phyloP scores from a whole-genome alignment of 2,888 invertebrate species.

The Tenthredo notha region DNA sequence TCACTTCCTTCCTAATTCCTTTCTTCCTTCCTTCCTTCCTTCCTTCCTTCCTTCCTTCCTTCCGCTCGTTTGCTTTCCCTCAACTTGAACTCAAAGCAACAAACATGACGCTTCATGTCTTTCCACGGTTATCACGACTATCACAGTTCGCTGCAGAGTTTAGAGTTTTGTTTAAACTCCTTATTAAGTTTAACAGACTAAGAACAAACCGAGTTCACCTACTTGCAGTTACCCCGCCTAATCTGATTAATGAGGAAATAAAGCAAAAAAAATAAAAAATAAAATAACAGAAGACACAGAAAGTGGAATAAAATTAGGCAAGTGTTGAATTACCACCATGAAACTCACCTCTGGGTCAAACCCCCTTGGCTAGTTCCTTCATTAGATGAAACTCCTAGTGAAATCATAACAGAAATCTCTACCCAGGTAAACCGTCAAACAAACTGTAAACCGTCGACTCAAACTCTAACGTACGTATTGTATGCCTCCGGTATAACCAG shows the following conservation, averaged over 20 bases:
- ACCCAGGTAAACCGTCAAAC: background rate
- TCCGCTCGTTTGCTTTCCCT: background rate
- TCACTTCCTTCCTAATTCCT: conserved; percentile 16
- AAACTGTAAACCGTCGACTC: background rate
- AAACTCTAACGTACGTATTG: background rate
- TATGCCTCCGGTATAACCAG: background rate
- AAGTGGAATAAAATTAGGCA: background rate
- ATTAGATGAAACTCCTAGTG: background rate
- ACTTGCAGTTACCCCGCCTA: background rate
- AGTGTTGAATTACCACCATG: background rate
- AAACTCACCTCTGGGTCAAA: conserved; percentile 6
- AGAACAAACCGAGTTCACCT: background rate
- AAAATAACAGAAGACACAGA: background rate
- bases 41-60: conserved; percentile 26
- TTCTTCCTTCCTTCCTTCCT: conserved; percentile 21
- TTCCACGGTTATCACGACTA: background rate
- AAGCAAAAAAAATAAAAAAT: background rate
- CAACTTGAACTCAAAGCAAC: background rate
- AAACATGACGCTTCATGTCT: conserved; percentile 16
- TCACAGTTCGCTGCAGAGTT: background rate
- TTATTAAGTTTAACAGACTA: background rate
- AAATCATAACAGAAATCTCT: background rate
- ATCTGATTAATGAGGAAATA: background rate
- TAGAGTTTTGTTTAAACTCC: conserved; percentile 9
- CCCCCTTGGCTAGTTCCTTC: background rate